phyloP scores from a whole-genome alignment of 2,797 vertebrate species.

The Eptatretus atami region DNA sequence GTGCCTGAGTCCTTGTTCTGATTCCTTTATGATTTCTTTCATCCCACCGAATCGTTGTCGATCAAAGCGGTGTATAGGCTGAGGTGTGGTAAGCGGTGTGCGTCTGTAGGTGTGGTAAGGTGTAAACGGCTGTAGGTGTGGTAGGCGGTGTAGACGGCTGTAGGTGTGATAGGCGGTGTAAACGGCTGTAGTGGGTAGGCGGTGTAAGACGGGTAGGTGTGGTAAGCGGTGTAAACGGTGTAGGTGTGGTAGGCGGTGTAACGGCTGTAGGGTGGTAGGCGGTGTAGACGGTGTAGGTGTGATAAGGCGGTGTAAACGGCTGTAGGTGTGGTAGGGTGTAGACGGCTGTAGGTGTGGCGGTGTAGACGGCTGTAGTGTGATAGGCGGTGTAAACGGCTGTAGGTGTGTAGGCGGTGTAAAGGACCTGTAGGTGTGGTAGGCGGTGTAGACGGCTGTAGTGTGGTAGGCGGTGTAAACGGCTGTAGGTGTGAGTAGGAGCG shows the following conservation, averaged over 20 bases:
- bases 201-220: not conserved
- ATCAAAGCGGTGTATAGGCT: no score
- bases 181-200: not conserved
- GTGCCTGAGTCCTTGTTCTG: no score
- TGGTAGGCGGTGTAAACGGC: no score
- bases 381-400: no score
- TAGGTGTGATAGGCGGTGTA: not conserved
- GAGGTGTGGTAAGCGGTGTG: no score
- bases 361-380: not conserved
- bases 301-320: not conserved
- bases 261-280: not conserved
- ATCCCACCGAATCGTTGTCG: no score
- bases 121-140: not conserved
- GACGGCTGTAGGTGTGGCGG: not conserved
- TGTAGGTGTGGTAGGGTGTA: not conserved
- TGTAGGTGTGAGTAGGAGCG: not conserved
- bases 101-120: not conserved
- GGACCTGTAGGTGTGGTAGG: not conserved
- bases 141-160: not conserved
- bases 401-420: not conserved
- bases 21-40: no score
- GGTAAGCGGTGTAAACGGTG: not conserved
- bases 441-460: not conserved
- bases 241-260: not conserved
- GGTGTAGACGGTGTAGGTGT: no score